These are phyloP conservation scores for Agrypnia vestita DNA, from an alignment of 1,140 invertebrate genomes.

Conservation along the genomic window DNA sequence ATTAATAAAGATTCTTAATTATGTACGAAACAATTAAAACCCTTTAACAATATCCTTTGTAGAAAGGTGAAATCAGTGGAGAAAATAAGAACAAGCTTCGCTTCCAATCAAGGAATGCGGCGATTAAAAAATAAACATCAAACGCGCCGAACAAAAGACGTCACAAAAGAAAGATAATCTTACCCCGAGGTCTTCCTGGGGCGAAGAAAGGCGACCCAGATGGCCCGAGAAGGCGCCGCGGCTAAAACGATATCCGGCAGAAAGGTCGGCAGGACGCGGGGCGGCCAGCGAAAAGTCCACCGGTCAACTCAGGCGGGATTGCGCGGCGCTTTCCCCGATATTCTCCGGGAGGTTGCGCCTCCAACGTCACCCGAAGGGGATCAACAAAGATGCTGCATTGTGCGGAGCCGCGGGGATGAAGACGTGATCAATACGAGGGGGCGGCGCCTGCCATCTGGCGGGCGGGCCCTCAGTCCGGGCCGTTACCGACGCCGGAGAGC, in stretches of 20 bases:
- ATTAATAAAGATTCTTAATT: too few species aligned
- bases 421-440: slow-evolving; percentile 56
- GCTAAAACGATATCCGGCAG: neutral
- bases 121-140: slow-evolving; percentile 3
- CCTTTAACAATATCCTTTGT: too few species aligned
- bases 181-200: slow-evolving; percentile 33
- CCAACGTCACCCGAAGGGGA: slow-evolving; percentile 50
- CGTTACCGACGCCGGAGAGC: slow-evolving; percentile 5
- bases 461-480: neutral
- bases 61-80: too few species aligned
- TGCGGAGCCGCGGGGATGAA: slow-evolving; percentile 27
- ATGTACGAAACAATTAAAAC: too few species aligned
- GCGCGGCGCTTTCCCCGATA: slow-evolving; percentile 24
- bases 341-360: slow-evolving; percentile 24
- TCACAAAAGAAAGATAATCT: slow-evolving; percentile 44
- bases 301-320: slow-evolving; percentile 35
- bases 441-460: slow-evolving; percentile 48
- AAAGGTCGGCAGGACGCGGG: neutral
- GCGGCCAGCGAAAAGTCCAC: slow-evolving; percentile 2
- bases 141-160: slow-evolving; percentile 41
- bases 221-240: too few species aligned
- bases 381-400: slow-evolving; percentile 61
- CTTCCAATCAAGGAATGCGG: too few species aligned
- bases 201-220: slow-evolving; percentile 1
- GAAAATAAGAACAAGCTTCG: too few species aligned